These are phyloP conservation scores for Eumaeus atala DNA, from an alignment of 1,140 invertebrate species.

Conservation along the genomic window DNA sequence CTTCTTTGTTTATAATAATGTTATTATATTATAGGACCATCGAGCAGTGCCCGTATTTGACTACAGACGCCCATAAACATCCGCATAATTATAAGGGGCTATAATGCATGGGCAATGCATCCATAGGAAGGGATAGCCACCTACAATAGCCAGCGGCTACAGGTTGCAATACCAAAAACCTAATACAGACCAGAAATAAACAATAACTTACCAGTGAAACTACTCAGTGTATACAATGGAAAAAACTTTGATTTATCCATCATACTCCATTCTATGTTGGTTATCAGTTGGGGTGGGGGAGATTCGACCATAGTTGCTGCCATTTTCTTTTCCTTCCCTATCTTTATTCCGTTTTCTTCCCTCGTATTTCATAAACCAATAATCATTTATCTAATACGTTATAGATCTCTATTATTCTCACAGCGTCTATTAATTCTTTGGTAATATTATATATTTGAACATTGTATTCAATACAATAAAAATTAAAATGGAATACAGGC, in stretches of 20 bases:
- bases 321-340: conserved; percentile 35
- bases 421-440: conserved; percentile 19
- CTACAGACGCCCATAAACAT: too few species aligned
- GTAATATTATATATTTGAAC: conserved; percentile 23
- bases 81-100: too few species aligned
- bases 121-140: too few species aligned
- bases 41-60: too few species aligned
- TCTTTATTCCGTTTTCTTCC: conserved; percentile 20
- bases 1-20: too few species aligned
- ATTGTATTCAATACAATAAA: conserved; percentile 37
- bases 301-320: conserved; percentile 71
- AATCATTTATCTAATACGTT: conserved; percentile 33
- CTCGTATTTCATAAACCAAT: conserved; percentile 38
- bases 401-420: too few species aligned
- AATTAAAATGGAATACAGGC: conserved; percentile 20
- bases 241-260: conserved; percentile 97
- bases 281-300: conserved; percentile 79
- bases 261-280: conserved; percentile 98
- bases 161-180: too few species aligned
- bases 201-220: conserved; percentile 58
- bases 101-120: too few species aligned
- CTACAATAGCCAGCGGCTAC: too few species aligned
- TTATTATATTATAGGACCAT: too few species aligned
- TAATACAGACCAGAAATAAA: neutral
- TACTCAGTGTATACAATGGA: conserved; percentile 90